Percentiles rank a stretch among this genome's conserved stretches.
These are phyloP conservation scores for Nipponacmea schrenckii DNA, from an alignment of 2,888 invertebrate species.

Conservation along the genomic window DNA sequence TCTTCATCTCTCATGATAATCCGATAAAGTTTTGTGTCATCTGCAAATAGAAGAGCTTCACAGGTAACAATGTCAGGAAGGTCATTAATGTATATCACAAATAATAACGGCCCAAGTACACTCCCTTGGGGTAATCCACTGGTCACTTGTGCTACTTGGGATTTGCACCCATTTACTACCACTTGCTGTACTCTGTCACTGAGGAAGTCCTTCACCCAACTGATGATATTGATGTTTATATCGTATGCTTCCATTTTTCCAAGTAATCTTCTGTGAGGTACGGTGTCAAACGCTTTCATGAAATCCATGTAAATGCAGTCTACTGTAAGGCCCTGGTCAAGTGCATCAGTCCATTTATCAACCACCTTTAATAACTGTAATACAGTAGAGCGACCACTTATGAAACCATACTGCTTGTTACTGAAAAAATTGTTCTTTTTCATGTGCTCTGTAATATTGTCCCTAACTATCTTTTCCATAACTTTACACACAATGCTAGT, in stretches of 20 bases:
- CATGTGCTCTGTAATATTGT: slow-evolving; percentile 11
- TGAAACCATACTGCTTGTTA: slow-evolving; percentile 15
- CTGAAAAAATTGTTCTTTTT: slow-evolving; percentile 3
- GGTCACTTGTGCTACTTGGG: too few species aligned
- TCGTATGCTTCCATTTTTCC: slow-evolving; percentile 14
- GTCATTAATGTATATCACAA: slow-evolving; percentile 28
- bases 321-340: background rate
- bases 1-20: slow-evolving; percentile 11
- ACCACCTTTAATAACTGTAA: slow-evolving; percentile 6
- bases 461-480: slow-evolving; percentile 16
- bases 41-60: slow-evolving; percentile 17
- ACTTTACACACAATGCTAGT: slow-evolving; percentile 21
- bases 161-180: too few species aligned
- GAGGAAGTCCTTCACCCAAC: slow-evolving; percentile 16
- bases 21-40: slow-evolving; percentile 24
- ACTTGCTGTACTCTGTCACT: slow-evolving; percentile 8
- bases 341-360: background rate
- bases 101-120: slow-evolving; percentile 28
- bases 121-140: background rate
- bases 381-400: slow-evolving; percentile 9
- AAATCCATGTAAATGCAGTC: slow-evolving; percentile 19
- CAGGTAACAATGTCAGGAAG: slow-evolving; percentile 20
- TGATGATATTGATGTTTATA: slow-evolving; percentile 13
- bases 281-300: slow-evolving; percentile 23
- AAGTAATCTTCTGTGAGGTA: slow-evolving; percentile 19